A percentile compares a stretch with the other conserved stretches of the same genome.
phyloP scores from a whole-genome alignment of 2,888 invertebrate species.

The Xanthia icteritia region DNA sequence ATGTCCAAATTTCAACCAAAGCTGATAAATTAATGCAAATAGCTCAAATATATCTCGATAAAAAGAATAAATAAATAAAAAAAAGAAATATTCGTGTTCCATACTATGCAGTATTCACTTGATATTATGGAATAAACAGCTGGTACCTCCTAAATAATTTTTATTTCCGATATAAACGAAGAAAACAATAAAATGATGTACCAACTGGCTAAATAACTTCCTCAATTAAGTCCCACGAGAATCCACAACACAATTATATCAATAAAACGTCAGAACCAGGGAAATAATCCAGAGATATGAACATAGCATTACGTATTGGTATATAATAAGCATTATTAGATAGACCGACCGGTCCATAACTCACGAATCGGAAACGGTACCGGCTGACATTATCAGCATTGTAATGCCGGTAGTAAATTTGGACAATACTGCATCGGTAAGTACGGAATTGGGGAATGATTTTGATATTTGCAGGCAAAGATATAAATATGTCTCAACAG shows the following conservation, averaged over 20 bases:
- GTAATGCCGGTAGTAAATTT: slow-evolving; percentile 16
- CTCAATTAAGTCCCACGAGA: background rate
- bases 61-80: no score
- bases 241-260: slow-evolving; percentile 25
- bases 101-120: no score
- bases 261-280: slow-evolving; percentile 2
- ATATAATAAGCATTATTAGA: slow-evolving; percentile 22
- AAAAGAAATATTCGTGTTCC: no score
- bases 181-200: slow-evolving; percentile 5
- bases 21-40: background rate
- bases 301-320: slow-evolving; percentile 13
- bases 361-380: slow-evolving; percentile 44
- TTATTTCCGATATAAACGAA: background rate
- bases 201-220: slow-evolving; percentile 11
- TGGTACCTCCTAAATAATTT: background rate
- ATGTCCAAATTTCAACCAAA: background rate
- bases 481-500: no score
- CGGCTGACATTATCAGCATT: slow-evolving; percentile 40
- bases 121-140: background rate
- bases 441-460: background rate
- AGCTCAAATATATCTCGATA: background rate
- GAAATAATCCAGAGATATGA: slow-evolving; percentile 24
- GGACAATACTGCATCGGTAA: slow-evolving; percentile 18
- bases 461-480: background rate
- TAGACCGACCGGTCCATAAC: slow-evolving; percentile 33